Evolutionary conservation across 2,888 invertebrate species (phyloP), one percentile per base, ranked within the genome.

Genomic region (Melanostoma mellinum): DNA sequence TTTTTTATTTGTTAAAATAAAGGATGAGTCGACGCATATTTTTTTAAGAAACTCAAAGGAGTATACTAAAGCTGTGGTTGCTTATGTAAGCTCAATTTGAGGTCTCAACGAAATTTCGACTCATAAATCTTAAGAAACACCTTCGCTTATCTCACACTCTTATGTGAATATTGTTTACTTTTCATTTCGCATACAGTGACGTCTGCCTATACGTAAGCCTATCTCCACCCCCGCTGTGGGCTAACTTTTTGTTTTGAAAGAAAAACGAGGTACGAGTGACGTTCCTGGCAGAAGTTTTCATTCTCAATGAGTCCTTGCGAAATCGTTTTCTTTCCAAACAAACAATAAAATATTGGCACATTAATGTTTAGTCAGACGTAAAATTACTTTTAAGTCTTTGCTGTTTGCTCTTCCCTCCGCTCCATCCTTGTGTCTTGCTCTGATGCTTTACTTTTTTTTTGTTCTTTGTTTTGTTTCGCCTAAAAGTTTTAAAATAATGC

Each of bases 301-400:
- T 53, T 78, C 69, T 74, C 77, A 67, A 78, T 69, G 79, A 80
- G 79, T 80, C 79, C 74, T 75, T 74, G 68, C 77, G 32, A 56
- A 78, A 77, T 77, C 73, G 68, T 63, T 74, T 69, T 74, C 71
- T 56, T 68, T 78, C 56, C 81, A 78, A 82, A 78, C 82, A 90
- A 90, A 90, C 90, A 90, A 90, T 90, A 90, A 90, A 90, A 90
- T 90, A 90, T 90, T 90, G 90, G 90, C 89, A 90, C 90, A 90
- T 90, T 90, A 90, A 90, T 90, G 90, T 90, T 90, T 90, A 90
- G 90, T 90, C 90, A 90, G 90, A 90, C 90, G 90, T 90, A 90
- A 90, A 90, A 90, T 90, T 90, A 90, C 90, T 90, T 90, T 90
- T 89, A 88, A 90, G 90, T 90, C 89, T 89, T 88, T 89, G 53